Evolutionary conservation across 2,888 invertebrate genomes (phyloP).

Genomic region (Drosophila buzzatii): DNA sequence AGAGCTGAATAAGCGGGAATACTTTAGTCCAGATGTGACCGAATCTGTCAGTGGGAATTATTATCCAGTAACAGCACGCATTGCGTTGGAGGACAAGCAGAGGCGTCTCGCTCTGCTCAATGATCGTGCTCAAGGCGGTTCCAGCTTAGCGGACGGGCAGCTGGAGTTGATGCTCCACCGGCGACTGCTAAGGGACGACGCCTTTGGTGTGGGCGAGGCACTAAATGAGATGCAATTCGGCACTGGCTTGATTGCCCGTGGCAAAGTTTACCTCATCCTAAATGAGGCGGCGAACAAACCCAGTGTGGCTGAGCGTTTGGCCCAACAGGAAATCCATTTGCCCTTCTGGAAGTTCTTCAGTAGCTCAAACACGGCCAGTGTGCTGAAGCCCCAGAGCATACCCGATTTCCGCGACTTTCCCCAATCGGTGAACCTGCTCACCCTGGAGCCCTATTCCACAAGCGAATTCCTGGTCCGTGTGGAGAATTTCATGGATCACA

Average conservation of each 20-base stretch:
- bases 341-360: conserved; percentile 88
- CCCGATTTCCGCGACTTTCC: conserved; percentile 86
- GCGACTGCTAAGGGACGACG: conserved; percentile 93
- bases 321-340: conserved; percentile 87
- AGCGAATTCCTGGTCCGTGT: conserved; percentile 89
- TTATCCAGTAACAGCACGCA: conserved; percentile 95
- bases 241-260: conserved; percentile 89
- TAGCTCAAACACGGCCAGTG: conserved; percentile 82
- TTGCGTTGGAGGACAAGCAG: conserved; percentile 88
- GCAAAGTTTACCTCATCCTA: conserved; percentile 88
- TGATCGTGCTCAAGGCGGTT: conserved; percentile 93
- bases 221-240: conserved; percentile 92
- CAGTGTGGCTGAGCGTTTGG: conserved; percentile 84
- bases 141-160: conserved; percentile 90
- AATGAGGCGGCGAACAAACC: conserved; percentile 23
- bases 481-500: conserved; percentile 90
- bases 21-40: conserved; percentile 89
- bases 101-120: conserved; percentile 86
- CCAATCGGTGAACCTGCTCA: conserved; percentile 90
- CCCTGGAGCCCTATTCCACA: conserved; percentile 91
- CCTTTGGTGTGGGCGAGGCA: conserved; percentile 96
- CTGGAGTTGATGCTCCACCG: conserved; percentile 95
- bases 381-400: conserved; percentile 82
- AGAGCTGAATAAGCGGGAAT: conserved; percentile 88
- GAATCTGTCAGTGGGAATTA: conserved; percentile 94